Evolutionary conservation across 2,797 vertebrate genomes (phyloP).

Genomic region (Fistularia commersonii): DNA sequence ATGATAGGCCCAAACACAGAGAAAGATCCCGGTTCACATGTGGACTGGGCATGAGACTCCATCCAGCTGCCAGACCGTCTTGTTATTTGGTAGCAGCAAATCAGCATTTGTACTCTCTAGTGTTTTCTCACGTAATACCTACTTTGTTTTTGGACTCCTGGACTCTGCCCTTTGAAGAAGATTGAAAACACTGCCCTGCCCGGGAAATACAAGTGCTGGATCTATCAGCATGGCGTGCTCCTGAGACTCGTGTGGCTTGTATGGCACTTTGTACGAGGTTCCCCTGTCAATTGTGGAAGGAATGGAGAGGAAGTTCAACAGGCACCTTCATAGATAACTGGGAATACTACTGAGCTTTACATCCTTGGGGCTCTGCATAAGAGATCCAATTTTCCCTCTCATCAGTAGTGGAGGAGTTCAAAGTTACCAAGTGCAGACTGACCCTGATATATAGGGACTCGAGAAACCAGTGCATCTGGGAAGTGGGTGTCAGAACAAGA

Average conservation of each 20-base stretch:
- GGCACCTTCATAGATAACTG: not conserved
- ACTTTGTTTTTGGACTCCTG: too few species aligned
- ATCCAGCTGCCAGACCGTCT: too few species aligned
- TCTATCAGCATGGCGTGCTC: not conserved
- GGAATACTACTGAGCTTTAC: not conserved
- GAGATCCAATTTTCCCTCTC: not conserved
- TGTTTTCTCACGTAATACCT: too few species aligned
- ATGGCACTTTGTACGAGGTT: not conserved
- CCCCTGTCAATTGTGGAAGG: not conserved
- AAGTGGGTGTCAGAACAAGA: not conserved
- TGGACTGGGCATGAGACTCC: too few species aligned
- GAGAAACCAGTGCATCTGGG: not conserved
- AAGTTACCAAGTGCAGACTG: not conserved
- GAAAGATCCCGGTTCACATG: too few species aligned
- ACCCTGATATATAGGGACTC: not conserved
- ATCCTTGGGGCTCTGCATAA: not conserved
- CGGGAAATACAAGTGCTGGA: not conserved
- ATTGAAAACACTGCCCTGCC: not conserved
- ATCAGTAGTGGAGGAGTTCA: not conserved
- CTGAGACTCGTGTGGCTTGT: not conserved
- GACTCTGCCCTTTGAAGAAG: too few species aligned
- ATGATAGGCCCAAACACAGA: too few species aligned
- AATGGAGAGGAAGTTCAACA: not conserved
- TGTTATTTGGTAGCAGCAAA: too few species aligned
- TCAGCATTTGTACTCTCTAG: too few species aligned